A percentile compares a stretch with the other conserved stretches of the same genome.
Evolutionary conservation across 2,113 vertebrate species (phyloP).

Genomic region (Spilogale gracilis): DNA sequence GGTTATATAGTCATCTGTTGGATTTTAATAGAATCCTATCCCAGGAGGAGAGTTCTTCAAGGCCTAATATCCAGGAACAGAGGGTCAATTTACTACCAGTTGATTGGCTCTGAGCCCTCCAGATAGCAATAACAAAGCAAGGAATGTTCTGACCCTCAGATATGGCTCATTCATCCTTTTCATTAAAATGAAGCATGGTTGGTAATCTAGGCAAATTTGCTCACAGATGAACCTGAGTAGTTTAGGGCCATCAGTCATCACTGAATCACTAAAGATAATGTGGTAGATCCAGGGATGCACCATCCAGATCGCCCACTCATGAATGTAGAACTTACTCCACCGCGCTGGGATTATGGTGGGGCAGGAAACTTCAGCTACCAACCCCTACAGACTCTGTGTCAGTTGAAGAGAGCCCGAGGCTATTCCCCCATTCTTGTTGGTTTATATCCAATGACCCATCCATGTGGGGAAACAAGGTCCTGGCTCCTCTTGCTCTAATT

Average conservation of each 20-base stretch:
- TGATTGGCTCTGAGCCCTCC: neutral
- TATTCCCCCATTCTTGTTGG: rapidly evolving
- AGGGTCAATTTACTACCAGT: neutral
- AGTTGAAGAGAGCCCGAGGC: neutral
- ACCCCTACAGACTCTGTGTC: neutral
- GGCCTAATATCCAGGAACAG: neutral
- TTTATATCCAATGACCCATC: neutral
- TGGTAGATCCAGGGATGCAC: neutral
- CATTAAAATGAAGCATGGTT: neutral
- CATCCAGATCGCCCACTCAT: neutral
- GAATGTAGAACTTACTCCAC: neutral
- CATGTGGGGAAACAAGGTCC: neutral
- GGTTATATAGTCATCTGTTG: neutral
- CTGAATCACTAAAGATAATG: neutral
- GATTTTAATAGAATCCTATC: neutral
- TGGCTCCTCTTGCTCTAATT: neutral
- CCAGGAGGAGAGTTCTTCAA: neutral
- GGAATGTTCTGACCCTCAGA: neutral
- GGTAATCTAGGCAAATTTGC: neutral
- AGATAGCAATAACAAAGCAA: neutral
- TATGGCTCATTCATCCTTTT: neutral
- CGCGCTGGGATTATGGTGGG: rapidly evolving
- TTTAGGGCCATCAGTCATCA: neutral
- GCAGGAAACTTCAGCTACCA: neutral
- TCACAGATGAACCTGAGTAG: neutral